Evolutionary conservation across 2,888 invertebrate species (phyloP).

Genomic region (Criorhina ranunculi): DNA sequence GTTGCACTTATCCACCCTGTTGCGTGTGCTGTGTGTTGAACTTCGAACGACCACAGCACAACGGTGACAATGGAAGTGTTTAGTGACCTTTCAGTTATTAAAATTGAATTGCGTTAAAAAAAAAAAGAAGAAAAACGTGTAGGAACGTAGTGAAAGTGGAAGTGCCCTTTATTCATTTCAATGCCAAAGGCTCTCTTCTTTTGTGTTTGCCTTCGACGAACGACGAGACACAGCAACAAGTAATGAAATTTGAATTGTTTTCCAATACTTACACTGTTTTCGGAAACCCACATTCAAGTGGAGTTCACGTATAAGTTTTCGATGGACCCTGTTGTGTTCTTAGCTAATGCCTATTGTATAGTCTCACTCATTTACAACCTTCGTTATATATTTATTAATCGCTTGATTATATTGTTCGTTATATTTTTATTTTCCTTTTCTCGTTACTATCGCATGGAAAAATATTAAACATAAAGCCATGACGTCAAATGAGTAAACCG

Average conservation of each 20-base stretch:
- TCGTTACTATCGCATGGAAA: neutral
- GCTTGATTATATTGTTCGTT: slow-evolving; percentile 58
- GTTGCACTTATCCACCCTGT: slow-evolving; percentile 46
- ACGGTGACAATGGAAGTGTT: slow-evolving; percentile 44
- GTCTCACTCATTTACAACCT: slow-evolving; percentile 27
- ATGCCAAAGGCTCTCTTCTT: slow-evolving; percentile 18
- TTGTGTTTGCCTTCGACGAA: slow-evolving; percentile 8
- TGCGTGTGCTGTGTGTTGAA: slow-evolving; percentile 60
- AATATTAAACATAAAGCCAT: slow-evolving; percentile 1
- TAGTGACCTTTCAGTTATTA: slow-evolving; percentile 54
- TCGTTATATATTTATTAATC: slow-evolving; percentile 41
- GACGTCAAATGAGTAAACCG: slow-evolving; percentile 25
- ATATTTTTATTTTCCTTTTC: slow-evolving; percentile 32
- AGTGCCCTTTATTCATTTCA: slow-evolving; percentile 8
- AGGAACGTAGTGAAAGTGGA: neutral
- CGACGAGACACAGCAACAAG: slow-evolving; percentile 47
- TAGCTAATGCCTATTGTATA: slow-evolving; percentile 3
- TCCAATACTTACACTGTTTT: slow-evolving; percentile 46
- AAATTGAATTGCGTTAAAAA: slow-evolving; percentile 52
- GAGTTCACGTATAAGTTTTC: slow-evolving; percentile 8
- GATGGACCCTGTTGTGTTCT: neutral
- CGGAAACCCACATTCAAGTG: slow-evolving; percentile 33
- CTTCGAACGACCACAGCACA: slow-evolving; percentile 30
- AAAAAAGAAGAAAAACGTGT: neutral
- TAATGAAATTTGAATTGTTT: slow-evolving; percentile 34